Percentiles rank a stretch among this genome's conserved stretches.
phyloP scores from a whole-genome alignment of 2,888 invertebrate genomes.

The Dermolepida albohirtum region DNA sequence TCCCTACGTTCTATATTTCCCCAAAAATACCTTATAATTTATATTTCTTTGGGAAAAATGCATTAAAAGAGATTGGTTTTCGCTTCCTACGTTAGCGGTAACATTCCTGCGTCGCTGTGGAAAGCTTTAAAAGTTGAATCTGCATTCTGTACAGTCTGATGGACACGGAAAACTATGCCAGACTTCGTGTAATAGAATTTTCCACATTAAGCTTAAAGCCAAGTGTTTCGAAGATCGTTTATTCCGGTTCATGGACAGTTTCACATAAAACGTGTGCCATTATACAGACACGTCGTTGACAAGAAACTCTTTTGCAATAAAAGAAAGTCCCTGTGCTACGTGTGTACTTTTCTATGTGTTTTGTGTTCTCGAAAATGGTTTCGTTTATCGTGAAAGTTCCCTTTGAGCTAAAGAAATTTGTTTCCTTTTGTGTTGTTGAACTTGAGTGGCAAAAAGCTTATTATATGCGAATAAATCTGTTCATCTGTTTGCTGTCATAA shows the following conservation, averaged over 20 bases:
- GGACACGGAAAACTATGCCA: slow-evolving; percentile 35
- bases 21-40: too few species aligned
- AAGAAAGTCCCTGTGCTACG: slow-evolving; percentile 13
- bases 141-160: slow-evolving; percentile 37
- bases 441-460: too few species aligned
- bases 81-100: too few species aligned
- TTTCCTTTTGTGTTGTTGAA: too few species aligned
- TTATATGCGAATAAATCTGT: too few species aligned
- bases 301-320: slow-evolving; percentile 25
- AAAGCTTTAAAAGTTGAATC: slow-evolving; percentile 36
- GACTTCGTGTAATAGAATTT: slow-evolving; percentile 54
- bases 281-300: slow-evolving; percentile 45
- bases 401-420: too few species aligned
- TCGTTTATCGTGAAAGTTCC: slow-evolving; percentile 15
- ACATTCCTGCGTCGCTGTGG: background rate
- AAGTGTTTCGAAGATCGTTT: slow-evolving; percentile 55
- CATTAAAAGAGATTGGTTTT: too few species aligned
- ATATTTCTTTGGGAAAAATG: too few species aligned
- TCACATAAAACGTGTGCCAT: slow-evolving; percentile 43
- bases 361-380: slow-evolving; percentile 12
- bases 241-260: slow-evolving; percentile 56
- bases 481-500: too few species aligned
- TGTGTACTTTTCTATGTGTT: slow-evolving; percentile 8
- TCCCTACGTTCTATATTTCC: too few species aligned
- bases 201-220: slow-evolving; percentile 53